Base-by-base conservation (phyloP, 1,140 invertebrate genomes). In the Caenorhabditis brenneri region DNA sequence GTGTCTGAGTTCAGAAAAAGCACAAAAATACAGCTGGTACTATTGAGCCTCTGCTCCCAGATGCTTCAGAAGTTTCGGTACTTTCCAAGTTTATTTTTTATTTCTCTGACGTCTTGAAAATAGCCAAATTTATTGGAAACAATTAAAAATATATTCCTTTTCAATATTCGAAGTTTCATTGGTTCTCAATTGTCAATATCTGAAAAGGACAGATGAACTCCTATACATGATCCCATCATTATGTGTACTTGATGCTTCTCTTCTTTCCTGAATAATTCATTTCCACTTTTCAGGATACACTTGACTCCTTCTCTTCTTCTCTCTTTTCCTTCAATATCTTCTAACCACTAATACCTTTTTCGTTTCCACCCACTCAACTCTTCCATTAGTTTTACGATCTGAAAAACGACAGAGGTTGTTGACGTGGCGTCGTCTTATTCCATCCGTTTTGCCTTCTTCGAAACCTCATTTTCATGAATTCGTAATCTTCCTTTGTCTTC, bases 401-500 rank as follows among this genome's bases (percentile, higher is more conserved):
- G 65, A 31, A 74, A 74, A n/a, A n/a, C n/a, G n/a, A 24, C 29
- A 29, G 33, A 74, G 29, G n/a, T 36, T n/a, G 31, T 65, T 36
- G 29, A 51, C 49, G 49, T 51, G 49, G 49, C 49, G 19, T 58
- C 9, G 55, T 29, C 42, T n/a, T 51, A n/a, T 5, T 51, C 49
- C 15, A 51, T n/a, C n/a, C 16, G 24, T 10, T 16, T 55, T n/a
- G 22, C n/a, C 9, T 10, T 42, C n/a, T 42, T 22, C n/a, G 36
- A 74, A 74, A 74, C 65, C 65, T 42, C 65, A 74, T 74, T 74
- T 74, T 74, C 65, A 74, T 74, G 65, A 74, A 74, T 74, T 74
- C 36, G 36, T 74, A 74, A 74, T 74, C 65, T 74, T 74, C 65
- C 22, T 74, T 74, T 74, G 65, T 74, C 65, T 39, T 33, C 16